Evolutionary conservation across 2,888 invertebrate genomes (phyloP), one percentile per base, ranked within the genome.

Genomic region (Uloborus plumipes): DNA sequence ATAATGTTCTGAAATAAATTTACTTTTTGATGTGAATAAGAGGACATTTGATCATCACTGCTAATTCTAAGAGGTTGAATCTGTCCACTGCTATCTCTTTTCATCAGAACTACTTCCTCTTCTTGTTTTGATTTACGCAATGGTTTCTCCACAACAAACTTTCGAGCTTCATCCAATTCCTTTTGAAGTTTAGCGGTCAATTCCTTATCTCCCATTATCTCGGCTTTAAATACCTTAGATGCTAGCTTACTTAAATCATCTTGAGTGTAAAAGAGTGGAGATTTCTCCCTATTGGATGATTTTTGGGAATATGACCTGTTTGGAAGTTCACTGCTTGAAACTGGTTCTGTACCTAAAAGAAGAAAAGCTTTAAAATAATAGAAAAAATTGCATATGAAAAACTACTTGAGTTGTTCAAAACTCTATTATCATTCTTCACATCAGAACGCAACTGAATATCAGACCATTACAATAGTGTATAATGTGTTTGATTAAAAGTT

Each of bases 181-280:
- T 89, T 88, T 89, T 94, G 95, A 64, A 98, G 90, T 88, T 94
- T 92, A 53, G 89, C 88, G 0, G 93, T 93, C 73, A 94, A 88
- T 84, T 92, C 91, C 86, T 89, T 90, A 88, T 98, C 93, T 20
- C 97, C 98, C 91, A 96, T 92, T 86, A 99, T 92, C 92, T 99
- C 97, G 16, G 98, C 98, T 90, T 97, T 97, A 0, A 99, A 91
- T 85, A 97, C 92, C 90, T 94, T 96, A 1, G 98, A 96, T 58
- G 93, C 96, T 59, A 99, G 89, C 86, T 93, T 93, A 90, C 99
- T 99, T 92, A 97, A 92, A 89, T 98, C 94, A 18, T 77, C 55
- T n/a, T 81, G 55, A 4, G 69, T 55, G 13, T 18, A 22, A 31
- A 67, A 64, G 39, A 82, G 81, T 15, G 70, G 39, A 7, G 15